phyloP scores from a whole-genome alignment of 1,140 invertebrate genomes.

The Latrodectus geometricus region DNA sequence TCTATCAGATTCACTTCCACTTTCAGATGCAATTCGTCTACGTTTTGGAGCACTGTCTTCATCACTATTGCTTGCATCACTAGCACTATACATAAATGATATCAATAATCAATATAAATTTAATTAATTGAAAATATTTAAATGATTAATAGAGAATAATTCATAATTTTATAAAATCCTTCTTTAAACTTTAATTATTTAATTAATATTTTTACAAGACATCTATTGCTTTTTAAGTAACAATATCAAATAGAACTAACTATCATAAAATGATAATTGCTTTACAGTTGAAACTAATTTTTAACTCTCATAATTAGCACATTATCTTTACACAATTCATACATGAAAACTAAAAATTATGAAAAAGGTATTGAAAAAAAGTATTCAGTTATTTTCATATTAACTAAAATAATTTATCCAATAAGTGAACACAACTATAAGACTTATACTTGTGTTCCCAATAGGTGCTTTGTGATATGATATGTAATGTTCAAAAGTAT shows the following conservation, averaged over 20 bases:
- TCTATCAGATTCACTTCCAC: slow-evolving; percentile 64
- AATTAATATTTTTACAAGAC: not conserved
- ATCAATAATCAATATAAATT: not conserved
- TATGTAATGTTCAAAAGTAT: too few relatives aligned
- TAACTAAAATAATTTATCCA: too few relatives aligned
- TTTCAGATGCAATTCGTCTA: slow-evolving; percentile 64
- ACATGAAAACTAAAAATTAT: too few relatives aligned
- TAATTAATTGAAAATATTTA: not conserved
- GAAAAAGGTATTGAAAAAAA: too few relatives aligned
- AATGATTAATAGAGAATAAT: not conserved
- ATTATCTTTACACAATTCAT: not conserved
- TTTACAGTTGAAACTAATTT: not conserved
- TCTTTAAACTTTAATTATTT: not conserved
- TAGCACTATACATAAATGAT: slow-evolving; percentile 69
- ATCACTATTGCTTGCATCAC: slow-evolving; percentile 14
- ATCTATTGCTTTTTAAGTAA: not conserved
- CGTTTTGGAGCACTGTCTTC: slow-evolving; percentile 49
- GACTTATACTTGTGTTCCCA: too few relatives aligned
- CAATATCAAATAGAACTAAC: not conserved
- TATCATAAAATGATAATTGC: not conserved
- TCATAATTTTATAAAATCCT: not conserved
- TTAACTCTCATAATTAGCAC: not conserved
- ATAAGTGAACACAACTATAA: too few relatives aligned
- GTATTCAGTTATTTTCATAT: too few relatives aligned
- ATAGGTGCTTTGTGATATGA: too few relatives aligned